Evolutionary conservation across 2,113 vertebrate genomes (phyloP).

Genomic region (Himantopus leucocephalus): DNA sequence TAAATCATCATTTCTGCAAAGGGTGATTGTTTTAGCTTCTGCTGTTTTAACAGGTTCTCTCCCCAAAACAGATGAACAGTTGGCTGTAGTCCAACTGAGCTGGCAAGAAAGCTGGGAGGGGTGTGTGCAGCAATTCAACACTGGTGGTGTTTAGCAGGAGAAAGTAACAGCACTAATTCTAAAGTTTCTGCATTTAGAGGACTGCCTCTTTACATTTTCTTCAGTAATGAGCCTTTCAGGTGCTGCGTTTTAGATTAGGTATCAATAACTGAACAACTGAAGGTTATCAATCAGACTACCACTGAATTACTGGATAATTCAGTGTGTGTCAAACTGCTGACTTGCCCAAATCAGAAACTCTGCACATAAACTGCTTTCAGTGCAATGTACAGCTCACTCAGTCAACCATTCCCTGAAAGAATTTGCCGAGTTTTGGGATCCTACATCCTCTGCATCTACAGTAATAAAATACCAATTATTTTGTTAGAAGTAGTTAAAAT

Average conservation of each 20-base stretch:
- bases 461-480: not conserved
- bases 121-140: not conserved
- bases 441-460: not conserved
- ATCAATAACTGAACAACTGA: not conserved
- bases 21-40: not conserved
- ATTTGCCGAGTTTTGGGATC: not conserved
- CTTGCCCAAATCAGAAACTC: not conserved
- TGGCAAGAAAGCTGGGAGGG: not conserved
- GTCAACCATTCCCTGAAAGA: not conserved
- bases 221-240: not conserved
- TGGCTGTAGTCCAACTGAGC: not conserved
- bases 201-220: not conserved
- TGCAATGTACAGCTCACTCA: not conserved
- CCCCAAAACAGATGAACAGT: not conserved
- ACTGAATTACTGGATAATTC: not conserved
- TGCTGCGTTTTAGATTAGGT: not conserved
- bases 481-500: not conserved
- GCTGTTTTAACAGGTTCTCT: not conserved
- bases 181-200: not conserved
- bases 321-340: not conserved
- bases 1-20: not conserved
- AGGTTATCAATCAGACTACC: not conserved
- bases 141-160: not conserved
- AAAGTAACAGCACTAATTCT: not conserved
- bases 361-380: not conserved